Evolutionary conservation across 2,888 invertebrate genomes (phyloP), one percentile per base, ranked within the genome.

Genomic region (Lasioglossum calceatum): DNA sequence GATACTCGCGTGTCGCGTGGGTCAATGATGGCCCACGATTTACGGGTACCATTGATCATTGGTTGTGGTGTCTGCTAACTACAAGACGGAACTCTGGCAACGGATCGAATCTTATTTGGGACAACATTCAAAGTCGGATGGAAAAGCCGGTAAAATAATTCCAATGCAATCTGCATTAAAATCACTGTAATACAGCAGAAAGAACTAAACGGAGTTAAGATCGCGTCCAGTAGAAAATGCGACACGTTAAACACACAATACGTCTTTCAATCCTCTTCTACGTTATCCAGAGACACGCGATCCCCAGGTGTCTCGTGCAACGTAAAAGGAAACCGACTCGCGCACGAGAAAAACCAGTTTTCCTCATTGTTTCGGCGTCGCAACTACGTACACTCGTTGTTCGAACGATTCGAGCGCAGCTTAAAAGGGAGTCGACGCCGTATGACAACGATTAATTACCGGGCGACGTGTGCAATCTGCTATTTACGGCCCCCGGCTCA

Each of bases 291-390:
- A 27, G 77, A 77, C 64, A 77, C 77, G 36, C 64, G 77, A 77
- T 67, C 77, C 77, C 42, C 44, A 67, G 32, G 67, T 32, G 32
- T 67, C 64, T 23, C 36, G 44, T 4, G n/a, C 2, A 67, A 67
- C 77, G 77, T 67, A 77, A 77, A 77, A 77, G 67, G 77, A 77
- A 70, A 70, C 77, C 77, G 67, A 44, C 67, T 67, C 10, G 77
- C 50, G 47, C 47, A 72, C 72, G 47, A 50, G 77, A 47, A 77
- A 77, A 70, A 77, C 77, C 44, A 50, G 77, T 77, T 77, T 77
- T 50, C 67, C 67, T 47, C 47, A 47, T 67, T 50, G 23, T 70
- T 73, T 73, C 72, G 36, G 67, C 16, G 50, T 32, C n/a, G 50
- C 42, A 39, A 39, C 42, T 36, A 36, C 67, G 67, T 64, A 64